Evolutionary conservation across 2,113 vertebrate species (phyloP).

Genomic region (Heteronetta atricapilla): DNA sequence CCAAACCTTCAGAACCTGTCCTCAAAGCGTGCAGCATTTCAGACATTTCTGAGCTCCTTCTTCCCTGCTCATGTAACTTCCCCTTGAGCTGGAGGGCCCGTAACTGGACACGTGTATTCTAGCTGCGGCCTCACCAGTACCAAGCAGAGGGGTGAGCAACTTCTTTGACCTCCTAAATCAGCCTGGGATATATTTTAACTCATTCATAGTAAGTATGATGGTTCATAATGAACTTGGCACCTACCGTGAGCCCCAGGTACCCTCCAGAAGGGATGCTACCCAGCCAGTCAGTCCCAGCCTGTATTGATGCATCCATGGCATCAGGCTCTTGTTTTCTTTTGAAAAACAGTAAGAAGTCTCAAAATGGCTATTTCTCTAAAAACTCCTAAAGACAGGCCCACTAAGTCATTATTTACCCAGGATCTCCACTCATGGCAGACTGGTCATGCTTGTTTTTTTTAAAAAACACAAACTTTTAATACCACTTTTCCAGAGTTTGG

Average conservation of each 20-base stretch:
- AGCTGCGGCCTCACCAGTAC: background rate
- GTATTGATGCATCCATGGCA: background rate
- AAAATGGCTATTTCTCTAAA: background rate
- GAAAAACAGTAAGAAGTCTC: background rate
- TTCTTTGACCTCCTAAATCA: background rate
- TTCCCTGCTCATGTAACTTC: background rate
- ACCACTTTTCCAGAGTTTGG: background rate
- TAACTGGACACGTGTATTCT: background rate
- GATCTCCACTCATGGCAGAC: background rate
- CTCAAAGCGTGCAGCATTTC: background rate
- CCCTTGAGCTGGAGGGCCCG: background rate
- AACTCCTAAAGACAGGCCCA: background rate
- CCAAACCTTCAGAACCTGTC: background rate
- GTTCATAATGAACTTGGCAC: background rate
- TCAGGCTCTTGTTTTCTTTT: background rate
- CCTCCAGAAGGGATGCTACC: background rate
- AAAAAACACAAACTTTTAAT: background rate
- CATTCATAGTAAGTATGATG: background rate
- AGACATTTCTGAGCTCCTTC: accelerated
- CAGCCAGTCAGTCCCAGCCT: background rate
- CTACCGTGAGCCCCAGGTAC: background rate
- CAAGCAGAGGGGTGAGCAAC: background rate
- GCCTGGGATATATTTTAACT: background rate
- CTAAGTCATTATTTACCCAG: background rate
- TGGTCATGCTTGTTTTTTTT: background rate